Base-by-base conservation (phyloP, 2,888 invertebrate species). In the Erynnis tages region DNA sequence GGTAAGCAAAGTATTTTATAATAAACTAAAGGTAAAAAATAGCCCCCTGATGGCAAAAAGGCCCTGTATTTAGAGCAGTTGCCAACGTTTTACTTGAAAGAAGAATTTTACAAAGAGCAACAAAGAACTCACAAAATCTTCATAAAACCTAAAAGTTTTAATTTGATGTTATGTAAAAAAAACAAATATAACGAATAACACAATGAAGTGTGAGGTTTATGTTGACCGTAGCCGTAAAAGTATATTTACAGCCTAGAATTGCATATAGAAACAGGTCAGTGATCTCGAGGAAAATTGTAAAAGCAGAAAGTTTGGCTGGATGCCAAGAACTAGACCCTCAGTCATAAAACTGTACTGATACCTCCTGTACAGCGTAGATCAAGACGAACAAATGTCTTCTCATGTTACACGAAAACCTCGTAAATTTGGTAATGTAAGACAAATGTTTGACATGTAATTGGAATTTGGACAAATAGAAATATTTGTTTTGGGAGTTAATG, bases 201-300 rank as follows among this genome's bases (percentile, higher is more conserved):
- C 1, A 45, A 45, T 35, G 16, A 32, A 45, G 23, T 16, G 25
- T 21, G 7, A 23, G 21, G 14, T 45, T 45, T 35, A 45, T 32
- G 45, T 45, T 30, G 23, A 34, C 21, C 21, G 5, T 25, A 21
- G 34, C 8, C n/a, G 16, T 32, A 41, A 35, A 52, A 55, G 19
- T 47, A 35, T 49, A 50, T 50, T 43, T 50, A 50, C 43, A 43
- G 25, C 34, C 32, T 35, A 29, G 35, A 44, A 50, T 34, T 50
- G 43, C 43, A 43, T 50, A 50, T 29, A 43, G 43, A 44, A 50
- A 29, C 43, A 43, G 50, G 50, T 37, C 50, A 44, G 23, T 44
- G 50, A 50, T 30, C 50, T 43, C 16, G 27, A 8, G 10, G 7
- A 37, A 37, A 50, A 43, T 44, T 44, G 43, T 44, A 35, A 11